Evolutionary conservation across 2,888 invertebrate genomes (phyloP), one percentile per base, ranked within the genome.

Genomic region (Trachelus tabidus): DNA sequence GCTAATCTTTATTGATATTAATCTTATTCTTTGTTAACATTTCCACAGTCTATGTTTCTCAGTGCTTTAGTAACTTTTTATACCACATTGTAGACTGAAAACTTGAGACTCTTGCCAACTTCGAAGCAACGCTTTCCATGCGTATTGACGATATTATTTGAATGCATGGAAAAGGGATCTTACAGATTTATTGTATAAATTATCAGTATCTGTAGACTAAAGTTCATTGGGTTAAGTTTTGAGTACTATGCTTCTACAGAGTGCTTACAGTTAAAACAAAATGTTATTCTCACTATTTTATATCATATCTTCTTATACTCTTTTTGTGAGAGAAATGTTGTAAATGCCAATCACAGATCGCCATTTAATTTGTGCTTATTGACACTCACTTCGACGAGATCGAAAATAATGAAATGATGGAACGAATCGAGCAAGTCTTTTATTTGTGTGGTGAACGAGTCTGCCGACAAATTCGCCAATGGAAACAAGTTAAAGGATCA

Each of bases 401-500:
- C 23, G 1, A 56, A 56, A 56, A 74, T 15, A 35, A 34, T 35
- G 34, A 23, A 35, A 35, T 35, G 74, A 74, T 34, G 12, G 35
- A 74, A 78, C 68, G 73, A 33, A 76, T 78, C 34, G 75, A 76
- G n/a, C 68, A 56, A 35, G 68, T 40, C 75, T 73, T 78, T 78
- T 68, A 73, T 78, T 75, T 73, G 33, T 15, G 15, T 12, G 31
- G 12, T 31, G 71, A 71, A 71, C 15, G 78, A 68, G 34, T 40
- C 75, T 75, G 31, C 15, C 40, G 73, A 30, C 35, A 56, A 56
- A 68, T 73, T 71, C 73, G 31, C 34, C 15, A 68, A 34, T 68
- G 78, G 68, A 78, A 75, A 76, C 75, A 56, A 73, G 34, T 71
- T 34, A 35, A 35, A n/a, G 77, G 77, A 77, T 75, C 69, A 75